A percentile compares a stretch with the other conserved stretches of the same genome.
These are phyloP conservation scores for Apus apus DNA, from an alignment of 2,113 vertebrate species.

Conservation along the genomic window DNA sequence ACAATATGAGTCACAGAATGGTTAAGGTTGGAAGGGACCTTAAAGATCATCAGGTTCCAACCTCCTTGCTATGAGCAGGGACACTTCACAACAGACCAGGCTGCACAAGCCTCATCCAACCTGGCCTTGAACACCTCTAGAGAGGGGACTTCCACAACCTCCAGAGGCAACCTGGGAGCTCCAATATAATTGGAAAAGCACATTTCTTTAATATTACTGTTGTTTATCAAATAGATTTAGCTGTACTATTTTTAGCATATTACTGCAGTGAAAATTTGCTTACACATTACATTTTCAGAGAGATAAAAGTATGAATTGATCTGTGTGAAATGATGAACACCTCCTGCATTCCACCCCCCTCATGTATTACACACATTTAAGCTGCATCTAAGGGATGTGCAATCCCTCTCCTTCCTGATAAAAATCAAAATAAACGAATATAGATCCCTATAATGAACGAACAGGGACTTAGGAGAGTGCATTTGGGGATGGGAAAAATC, in stretches of 20 bases:
- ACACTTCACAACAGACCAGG: too few species aligned
- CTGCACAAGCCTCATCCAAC: too few species aligned
- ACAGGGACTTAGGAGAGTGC: not conserved
- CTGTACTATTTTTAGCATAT: not conserved
- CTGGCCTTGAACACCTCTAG: too few species aligned
- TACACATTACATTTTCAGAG: not conserved
- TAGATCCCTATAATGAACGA: not conserved
- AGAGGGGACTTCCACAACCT: too few species aligned
- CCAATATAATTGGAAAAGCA: not conserved
- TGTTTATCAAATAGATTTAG: not conserved
- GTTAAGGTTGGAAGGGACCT: too few species aligned
- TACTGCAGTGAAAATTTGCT: not conserved
- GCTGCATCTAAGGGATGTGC: not conserved
- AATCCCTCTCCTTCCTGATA: not conserved
- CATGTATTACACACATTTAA: not conserved
- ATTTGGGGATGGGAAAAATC: not conserved
- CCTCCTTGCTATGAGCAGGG: too few species aligned
- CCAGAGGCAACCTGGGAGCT: too few species aligned
- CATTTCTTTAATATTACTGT: not conserved
- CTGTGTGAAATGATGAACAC: not conserved
- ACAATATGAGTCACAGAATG: not conserved
- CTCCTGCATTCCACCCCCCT: accelerated
- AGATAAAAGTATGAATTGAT: not conserved
- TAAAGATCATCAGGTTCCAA: too few species aligned
- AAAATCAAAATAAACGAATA: not conserved